Conservation (phyloP, 2,113 vertebrate species). For the Onychostruthus taczanowskii region DNA sequence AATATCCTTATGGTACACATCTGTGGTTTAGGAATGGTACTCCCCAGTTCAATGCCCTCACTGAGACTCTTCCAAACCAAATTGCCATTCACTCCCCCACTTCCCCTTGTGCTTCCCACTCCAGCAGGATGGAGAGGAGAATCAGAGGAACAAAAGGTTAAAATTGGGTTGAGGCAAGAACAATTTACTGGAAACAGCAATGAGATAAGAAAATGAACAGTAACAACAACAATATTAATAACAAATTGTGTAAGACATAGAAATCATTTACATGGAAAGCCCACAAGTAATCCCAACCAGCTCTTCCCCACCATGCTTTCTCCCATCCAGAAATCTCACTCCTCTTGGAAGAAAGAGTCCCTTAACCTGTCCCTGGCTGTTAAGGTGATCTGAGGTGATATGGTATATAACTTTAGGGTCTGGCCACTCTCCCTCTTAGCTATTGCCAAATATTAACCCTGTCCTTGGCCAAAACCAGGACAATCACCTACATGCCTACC, state of each 20-base stretch:
- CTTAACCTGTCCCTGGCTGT: background rate
- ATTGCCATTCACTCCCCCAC: background rate
- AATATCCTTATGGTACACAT: background rate
- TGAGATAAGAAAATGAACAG: background rate
- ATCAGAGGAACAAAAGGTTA: background rate
- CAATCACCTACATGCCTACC: background rate
- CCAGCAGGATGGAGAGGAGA: background rate
- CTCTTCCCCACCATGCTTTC: background rate
- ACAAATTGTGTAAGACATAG: background rate
- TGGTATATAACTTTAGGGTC: too few relatives aligned
- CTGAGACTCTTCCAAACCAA: background rate
- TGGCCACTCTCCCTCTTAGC: rapidly evolving
- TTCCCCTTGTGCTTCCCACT: background rate
- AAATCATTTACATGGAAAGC: background rate
- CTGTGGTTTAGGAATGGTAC: background rate
- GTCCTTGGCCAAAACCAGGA: background rate
- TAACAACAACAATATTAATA: background rate
- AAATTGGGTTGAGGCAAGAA: background rate
- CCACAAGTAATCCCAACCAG: background rate
- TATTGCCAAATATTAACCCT: background rate
- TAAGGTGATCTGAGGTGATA: background rate
- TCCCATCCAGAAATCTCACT: background rate
- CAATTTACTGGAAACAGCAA: background rate
- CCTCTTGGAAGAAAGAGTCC: background rate
- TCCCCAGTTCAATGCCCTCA: background rate